Conservation (phyloP, 1,140 invertebrate species). For the Bursaphelenchus mucronatus region DNA sequence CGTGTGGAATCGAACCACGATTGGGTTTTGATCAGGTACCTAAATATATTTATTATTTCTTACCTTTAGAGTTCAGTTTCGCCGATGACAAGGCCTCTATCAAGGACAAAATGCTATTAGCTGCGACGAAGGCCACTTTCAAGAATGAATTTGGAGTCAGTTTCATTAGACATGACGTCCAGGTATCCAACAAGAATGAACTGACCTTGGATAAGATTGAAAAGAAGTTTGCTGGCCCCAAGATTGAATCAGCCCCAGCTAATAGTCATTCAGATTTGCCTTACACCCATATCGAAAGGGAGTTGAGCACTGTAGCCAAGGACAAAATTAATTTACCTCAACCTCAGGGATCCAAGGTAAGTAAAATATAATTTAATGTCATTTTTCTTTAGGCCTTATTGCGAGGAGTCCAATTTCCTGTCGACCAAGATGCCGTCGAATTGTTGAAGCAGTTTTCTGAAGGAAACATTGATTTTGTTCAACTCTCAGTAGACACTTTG, state of each 20-base stretch:
- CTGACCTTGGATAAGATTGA: slow-evolving; percentile 59
- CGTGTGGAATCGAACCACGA: slow-evolving; percentile 77
- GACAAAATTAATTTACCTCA: slow-evolving; percentile 31
- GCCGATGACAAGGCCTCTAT: slow-evolving; percentile 63
- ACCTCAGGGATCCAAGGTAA: not conserved
- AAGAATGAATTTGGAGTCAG: slow-evolving; percentile 85
- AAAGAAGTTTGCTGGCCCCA: slow-evolving; percentile 33
- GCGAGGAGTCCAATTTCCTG: slow-evolving; percentile 83
- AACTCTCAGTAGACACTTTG: slow-evolving; percentile 63
- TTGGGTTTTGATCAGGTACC: slow-evolving; percentile 83
- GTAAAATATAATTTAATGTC: not conserved
- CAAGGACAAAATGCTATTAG: slow-evolving; percentile 95
- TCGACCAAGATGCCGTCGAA: slow-evolving; percentile 74
- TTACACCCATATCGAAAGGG: slow-evolving; percentile 38
- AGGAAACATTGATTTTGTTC: slow-evolving; percentile 67
- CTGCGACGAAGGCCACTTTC: slow-evolving; percentile 92
- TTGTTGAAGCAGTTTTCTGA: slow-evolving; percentile 68
- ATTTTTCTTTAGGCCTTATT: slow-evolving; percentile 69
- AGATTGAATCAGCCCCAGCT: slow-evolving; percentile 27
- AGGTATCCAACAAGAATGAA: slow-evolving; percentile 72
- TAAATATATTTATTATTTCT: slow-evolving; percentile 7
- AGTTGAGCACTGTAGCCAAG: slow-evolving; percentile 43
- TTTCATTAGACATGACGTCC: slow-evolving; percentile 84
- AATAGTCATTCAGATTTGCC: slow-evolving; percentile 29
- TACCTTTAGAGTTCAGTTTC: slow-evolving; percentile 45